Conservation (phyloP, 2,888 invertebrate species). For the Tachystola acroxantha region DNA sequence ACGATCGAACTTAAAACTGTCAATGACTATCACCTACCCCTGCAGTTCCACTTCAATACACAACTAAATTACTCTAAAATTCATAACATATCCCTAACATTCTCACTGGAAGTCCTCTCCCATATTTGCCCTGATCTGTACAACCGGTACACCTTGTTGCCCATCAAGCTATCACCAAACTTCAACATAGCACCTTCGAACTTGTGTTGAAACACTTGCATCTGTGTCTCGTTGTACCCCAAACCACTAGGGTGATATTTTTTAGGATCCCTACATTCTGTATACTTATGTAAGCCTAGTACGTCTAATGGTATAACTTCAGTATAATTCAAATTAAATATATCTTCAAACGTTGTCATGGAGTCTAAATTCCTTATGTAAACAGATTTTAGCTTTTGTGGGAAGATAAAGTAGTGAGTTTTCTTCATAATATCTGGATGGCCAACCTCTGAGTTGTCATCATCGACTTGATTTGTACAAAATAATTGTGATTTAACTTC, state of each 20-base stretch:
- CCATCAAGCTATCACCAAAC: constrained; percentile 63
- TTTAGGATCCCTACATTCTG: constrained; percentile 64
- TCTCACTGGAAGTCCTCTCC: constrained; percentile 55
- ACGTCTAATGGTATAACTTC: constrained; percentile 51
- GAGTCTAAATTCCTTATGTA: constrained; percentile 62
- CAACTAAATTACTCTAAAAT: background rate
- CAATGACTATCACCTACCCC: background rate
- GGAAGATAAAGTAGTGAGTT: constrained; percentile 59
- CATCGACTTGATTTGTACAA: constrained; percentile 66
- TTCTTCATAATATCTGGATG: constrained; percentile 66
- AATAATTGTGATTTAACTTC: constrained; percentile 52
- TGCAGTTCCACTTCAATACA: background rate
- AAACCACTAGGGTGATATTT: constrained; percentile 40
- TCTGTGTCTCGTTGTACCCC: constrained; percentile 64
- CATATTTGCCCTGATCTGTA: constrained; percentile 69
- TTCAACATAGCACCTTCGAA: constrained; percentile 74
- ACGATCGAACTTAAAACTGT: too few relatives aligned
- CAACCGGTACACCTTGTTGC: constrained; percentile 65
- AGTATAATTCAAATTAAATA: constrained; percentile 44
- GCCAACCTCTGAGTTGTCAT: constrained; percentile 59
- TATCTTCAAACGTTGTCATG: constrained; percentile 62
- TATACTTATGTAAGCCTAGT: constrained; percentile 63
- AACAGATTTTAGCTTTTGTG: constrained; percentile 41
- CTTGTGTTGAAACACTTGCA: constrained; percentile 67
- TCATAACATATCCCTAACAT: constrained; percentile 55